phyloP scores from a whole-genome alignment of 2,888 invertebrate species.

The Branchipolynoe longqiensis region DNA sequence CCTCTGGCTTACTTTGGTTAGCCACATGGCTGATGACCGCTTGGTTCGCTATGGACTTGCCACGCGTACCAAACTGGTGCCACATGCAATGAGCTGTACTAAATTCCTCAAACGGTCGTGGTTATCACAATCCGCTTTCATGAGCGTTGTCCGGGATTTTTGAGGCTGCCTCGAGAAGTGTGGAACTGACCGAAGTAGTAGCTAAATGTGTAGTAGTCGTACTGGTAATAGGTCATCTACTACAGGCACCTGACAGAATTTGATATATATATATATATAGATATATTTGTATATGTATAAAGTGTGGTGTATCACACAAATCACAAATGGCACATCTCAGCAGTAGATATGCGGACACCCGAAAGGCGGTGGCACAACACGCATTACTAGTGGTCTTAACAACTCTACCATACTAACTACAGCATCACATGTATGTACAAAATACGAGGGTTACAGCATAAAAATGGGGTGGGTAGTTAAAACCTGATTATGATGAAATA shows the following conservation, averaged over 20 bases:
- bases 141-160: conserved; percentile 55
- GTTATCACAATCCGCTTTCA: conserved; percentile 51
- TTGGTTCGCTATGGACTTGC: background rate
- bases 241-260: conserved; percentile 57
- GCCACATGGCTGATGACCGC: conserved; percentile 17
- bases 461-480: conserved; percentile 52
- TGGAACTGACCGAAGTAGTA: conserved; percentile 58
- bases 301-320: conserved; percentile 57
- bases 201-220: conserved; percentile 55
- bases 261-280: conserved; percentile 53
- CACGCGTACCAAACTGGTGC: conserved; percentile 40
- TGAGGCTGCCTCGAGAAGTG: conserved; percentile 54
- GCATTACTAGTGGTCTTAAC: conserved; percentile 54
- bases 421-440: conserved; percentile 54
- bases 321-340: conserved; percentile 57
- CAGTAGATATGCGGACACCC: conserved; percentile 57
- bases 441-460: conserved; percentile 48
- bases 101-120: conserved; percentile 57
- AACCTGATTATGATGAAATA: conserved; percentile 49
- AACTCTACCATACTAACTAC: conserved; percentile 28
- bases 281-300: conserved; percentile 55
- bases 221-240: conserved; percentile 47
- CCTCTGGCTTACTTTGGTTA: conserved; percentile 46
- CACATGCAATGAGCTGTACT: conserved; percentile 54
- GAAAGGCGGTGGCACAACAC: conserved; percentile 57